Percentiles rank a stretch among this genome's conserved stretches.
These are phyloP conservation scores for Heliconius ismenius DNA, from an alignment of 2,888 invertebrate species.

Conservation along the genomic window DNA sequence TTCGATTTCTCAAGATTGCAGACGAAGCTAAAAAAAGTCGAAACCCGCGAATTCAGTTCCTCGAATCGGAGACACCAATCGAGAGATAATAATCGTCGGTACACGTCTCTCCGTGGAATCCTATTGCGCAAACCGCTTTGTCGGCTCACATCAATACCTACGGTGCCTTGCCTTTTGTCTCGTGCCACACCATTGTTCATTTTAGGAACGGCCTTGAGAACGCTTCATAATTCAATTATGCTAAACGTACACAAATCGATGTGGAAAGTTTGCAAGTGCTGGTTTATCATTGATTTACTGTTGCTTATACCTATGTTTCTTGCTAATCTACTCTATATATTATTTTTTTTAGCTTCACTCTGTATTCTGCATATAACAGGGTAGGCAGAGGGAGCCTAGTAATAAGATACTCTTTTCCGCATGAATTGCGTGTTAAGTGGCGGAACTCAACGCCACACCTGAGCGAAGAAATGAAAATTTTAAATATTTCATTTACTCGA, in stretches of 20 bases:
- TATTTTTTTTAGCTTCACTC: no score
- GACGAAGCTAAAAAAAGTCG: conserved; percentile 48
- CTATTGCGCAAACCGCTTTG: conserved; percentile 81
- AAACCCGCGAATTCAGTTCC: conserved; percentile 59
- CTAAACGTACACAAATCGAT: conserved; percentile 50
- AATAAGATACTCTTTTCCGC: no score
- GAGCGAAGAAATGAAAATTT: no score
- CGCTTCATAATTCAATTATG: conserved; percentile 66
- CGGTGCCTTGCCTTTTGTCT: conserved; percentile 68
- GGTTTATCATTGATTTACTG: background rate
- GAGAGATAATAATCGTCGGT: conserved; percentile 79
- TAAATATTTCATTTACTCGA: no score
- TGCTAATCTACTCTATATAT: background rate
- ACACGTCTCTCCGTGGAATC: conserved; percentile 79
- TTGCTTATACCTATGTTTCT: background rate
- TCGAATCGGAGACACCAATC: conserved; percentile 73
- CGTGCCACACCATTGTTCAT: conserved; percentile 78
- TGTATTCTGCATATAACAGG: background rate
- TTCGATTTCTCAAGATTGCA: conserved; percentile 39
- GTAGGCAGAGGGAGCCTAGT: no score
- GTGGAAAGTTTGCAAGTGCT: conserved; percentile 35
- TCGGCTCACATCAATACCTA: conserved; percentile 75
- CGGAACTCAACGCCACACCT: no score
- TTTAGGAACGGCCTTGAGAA: conserved; percentile 73
- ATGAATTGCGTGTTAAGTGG: no score